Evolutionary conservation across 2,797 vertebrate genomes (phyloP), one percentile per base, ranked within the genome.

Genomic region (Xerus rutilus): DNA sequence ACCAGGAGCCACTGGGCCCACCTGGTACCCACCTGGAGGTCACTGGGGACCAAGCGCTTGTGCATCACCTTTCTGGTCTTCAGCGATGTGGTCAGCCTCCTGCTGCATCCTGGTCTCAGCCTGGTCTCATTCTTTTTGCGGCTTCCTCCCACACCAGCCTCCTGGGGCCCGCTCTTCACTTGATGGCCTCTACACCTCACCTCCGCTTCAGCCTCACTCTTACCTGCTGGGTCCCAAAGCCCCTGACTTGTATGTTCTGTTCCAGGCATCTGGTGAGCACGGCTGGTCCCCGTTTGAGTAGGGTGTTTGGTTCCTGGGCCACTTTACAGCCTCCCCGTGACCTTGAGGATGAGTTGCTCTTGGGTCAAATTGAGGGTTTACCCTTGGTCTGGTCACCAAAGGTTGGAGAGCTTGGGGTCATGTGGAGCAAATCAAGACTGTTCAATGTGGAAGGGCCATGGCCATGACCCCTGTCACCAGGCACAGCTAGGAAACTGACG

Each of bases 81-180:
- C 13, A 5, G 0, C 0, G 7, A 5, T 14, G 1, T 1, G 4
- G n/a, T 3, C 4, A 20, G 45, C 8, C 5, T 47, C 43, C 32
- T n/a, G 1, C 4, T 3, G 4, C 0, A 0, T 59, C 57, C 8
- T 3, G 13, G 14, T 30, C 25, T 54, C 35, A 15, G n/a, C 52
- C 43, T 17, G 47, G 23, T 3, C 14, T 69, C 35, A 0, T 30
- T 10, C n/a, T 52, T 3, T 35, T 72, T 0, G 0, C 2, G 9
- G 30, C 73, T 39, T 52, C 18, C 30, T 57, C 67, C 39, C 32
- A 43, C 32, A 52, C 13, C 7, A 0, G 2, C 13, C 17, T 35
- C 70, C 45, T 3, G 13, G 0, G 20, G 62, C 9, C 35, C 18
- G 0, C 35, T 64, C 49, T 76, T 4, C 1, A 15, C 15, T 5